Percentiles rank a stretch among this genome's conserved stretches.
Conservation (phyloP, 2,797 vertebrate genomes). For the Vespertilio murinus region DNA sequence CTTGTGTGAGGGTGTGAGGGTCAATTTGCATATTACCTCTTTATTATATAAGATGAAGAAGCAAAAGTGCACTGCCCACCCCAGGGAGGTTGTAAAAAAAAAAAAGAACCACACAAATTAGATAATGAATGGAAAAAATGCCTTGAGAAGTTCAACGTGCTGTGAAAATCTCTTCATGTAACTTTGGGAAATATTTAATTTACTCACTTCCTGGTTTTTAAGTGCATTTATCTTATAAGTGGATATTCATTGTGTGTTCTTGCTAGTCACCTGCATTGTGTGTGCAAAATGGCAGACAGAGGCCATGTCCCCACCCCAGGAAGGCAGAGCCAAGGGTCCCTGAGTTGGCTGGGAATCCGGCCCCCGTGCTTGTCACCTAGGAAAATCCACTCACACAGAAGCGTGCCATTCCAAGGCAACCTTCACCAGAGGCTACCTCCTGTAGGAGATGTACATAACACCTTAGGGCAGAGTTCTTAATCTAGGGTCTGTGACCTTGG, state of each 20-base stretch:
- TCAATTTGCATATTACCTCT: neutral
- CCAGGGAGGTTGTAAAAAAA: neutral
- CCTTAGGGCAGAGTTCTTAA: neutral
- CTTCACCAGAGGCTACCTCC: neutral
- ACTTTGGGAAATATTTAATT: slow-evolving; percentile 38
- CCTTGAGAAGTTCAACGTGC: slow-evolving; percentile 10
- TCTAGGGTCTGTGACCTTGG: neutral
- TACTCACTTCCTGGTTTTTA: neutral
- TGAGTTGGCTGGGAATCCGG: neutral
- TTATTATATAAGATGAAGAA: neutral
- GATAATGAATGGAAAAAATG: neutral
- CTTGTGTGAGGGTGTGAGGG: too few species aligned
- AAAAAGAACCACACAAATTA: too few species aligned
- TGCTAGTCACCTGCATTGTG: neutral
- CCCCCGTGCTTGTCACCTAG: neutral
- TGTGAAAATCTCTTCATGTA: neutral
- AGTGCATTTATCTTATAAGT: neutral
- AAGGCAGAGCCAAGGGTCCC: neutral
- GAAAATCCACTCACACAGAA: neutral
- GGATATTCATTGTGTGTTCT: neutral
- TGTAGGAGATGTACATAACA: neutral
- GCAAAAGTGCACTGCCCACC: neutral
- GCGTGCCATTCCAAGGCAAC: neutral
- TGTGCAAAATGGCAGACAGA: neutral
- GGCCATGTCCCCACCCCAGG: neutral